phyloP scores from a whole-genome alignment of 2,797 vertebrate genomes.

The Malurus leucopterus region DNA sequence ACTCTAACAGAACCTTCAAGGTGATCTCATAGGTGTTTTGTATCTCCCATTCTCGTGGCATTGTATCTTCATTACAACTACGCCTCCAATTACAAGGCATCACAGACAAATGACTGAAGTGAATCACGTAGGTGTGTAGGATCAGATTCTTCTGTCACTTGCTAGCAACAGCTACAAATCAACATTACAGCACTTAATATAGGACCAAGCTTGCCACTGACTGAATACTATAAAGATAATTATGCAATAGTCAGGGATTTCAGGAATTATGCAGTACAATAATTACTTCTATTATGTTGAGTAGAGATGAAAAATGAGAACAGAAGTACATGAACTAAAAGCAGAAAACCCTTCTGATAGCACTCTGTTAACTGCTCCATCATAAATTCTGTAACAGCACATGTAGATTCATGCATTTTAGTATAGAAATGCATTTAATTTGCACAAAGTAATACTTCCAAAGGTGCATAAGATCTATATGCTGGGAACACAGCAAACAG shows the following conservation, averaged over 20 bases:
- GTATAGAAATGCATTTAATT: background rate
- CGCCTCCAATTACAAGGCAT: background rate
- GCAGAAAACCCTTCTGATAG: background rate
- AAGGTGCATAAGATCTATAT: background rate
- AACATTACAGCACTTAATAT: background rate
- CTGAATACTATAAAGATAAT: background rate
- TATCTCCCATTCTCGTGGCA: background rate
- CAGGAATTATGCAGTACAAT: background rate
- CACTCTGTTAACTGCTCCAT: background rate
- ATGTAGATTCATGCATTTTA: background rate
- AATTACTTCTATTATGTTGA: background rate
- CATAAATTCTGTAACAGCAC: background rate
- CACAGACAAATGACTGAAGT: background rate
- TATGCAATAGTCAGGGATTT: background rate
- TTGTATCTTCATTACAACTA: background rate
- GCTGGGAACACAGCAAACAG: background rate
- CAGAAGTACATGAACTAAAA: background rate
- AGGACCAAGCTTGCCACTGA: background rate
- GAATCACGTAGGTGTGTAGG: background rate
- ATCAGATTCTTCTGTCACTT: background rate
- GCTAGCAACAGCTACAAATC: background rate
- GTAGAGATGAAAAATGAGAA: background rate
- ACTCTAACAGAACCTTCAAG: background rate
- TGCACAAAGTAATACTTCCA: background rate
- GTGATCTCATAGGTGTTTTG: background rate